A percentile compares a stretch with the other conserved stretches of the same genome.
Conservation (phyloP, 2,888 invertebrate species). For the Amitus sp. region DNA sequence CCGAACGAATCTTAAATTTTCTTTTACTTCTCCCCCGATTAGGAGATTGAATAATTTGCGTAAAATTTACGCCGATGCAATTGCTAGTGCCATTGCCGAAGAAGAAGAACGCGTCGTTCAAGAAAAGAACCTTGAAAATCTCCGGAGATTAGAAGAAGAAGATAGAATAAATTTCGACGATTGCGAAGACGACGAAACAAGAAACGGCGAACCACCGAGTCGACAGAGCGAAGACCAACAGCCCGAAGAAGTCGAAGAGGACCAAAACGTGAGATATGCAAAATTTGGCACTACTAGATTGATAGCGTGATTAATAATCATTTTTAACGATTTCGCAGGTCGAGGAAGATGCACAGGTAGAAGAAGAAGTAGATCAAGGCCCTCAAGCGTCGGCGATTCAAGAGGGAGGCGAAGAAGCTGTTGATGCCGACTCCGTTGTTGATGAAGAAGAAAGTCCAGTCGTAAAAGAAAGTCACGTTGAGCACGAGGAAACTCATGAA, state of each 20-base stretch:
- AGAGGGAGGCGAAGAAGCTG: constrained; percentile 39
- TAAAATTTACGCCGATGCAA: constrained; percentile 51
- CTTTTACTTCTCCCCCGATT: constrained; percentile 17
- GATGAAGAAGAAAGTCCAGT: constrained; percentile 8
- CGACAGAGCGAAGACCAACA: constrained; percentile 57
- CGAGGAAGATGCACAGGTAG: constrained; percentile 36
- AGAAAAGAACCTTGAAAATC: constrained; percentile 68
- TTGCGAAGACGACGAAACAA: constrained; percentile 44
- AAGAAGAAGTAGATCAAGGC: constrained; percentile 36
- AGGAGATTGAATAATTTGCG: constrained; percentile 41
- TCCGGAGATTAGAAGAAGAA: constrained; percentile 71
- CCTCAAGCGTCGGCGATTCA: constrained; percentile 21
- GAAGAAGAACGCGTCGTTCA: constrained; percentile 67
- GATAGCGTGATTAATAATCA: too few species aligned
- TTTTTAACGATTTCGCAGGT: constrained; percentile 15
- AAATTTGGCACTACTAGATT: too few species aligned
- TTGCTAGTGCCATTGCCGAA: constrained; percentile 49
- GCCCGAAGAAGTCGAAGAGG: constrained; percentile 55
- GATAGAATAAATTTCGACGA: constrained; percentile 67
- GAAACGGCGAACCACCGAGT: constrained; percentile 46
- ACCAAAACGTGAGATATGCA: constrained; percentile 54
- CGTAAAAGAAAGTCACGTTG: constrained; percentile 7
- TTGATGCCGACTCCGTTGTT: constrained; percentile 28
- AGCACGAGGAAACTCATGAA: constrained; percentile 9
- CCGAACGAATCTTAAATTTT: constrained; percentile 36